A percentile compares a stretch with the other conserved stretches of the same genome.
phyloP scores from a whole-genome alignment of 2,888 invertebrate genomes.

The Crioceris asparagi region DNA sequence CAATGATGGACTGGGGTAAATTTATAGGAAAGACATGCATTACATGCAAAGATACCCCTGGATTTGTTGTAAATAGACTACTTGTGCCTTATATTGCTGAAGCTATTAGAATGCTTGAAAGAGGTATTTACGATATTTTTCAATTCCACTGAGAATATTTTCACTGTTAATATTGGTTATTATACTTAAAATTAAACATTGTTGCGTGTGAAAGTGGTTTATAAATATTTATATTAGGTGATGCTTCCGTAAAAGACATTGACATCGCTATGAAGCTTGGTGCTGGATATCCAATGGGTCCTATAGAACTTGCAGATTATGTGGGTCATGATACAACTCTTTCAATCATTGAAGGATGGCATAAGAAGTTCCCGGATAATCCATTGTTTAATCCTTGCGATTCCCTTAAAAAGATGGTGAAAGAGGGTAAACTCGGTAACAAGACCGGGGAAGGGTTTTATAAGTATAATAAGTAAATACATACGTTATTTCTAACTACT shows the following conservation, averaged over 20 bases:
- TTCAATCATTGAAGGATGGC: conserved; percentile 70
- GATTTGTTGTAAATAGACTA: conserved; percentile 83
- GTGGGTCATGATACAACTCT: conserved; percentile 72
- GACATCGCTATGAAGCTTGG: conserved; percentile 87
- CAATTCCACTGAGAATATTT: background rate
- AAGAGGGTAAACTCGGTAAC: conserved; percentile 65
- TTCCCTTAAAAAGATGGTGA: conserved; percentile 57
- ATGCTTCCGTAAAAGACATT: conserved; percentile 65
- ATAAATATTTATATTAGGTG: conserved; percentile 39
- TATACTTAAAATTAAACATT: background rate
- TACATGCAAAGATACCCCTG: conserved; percentile 84
- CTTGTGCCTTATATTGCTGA: conserved; percentile 77
- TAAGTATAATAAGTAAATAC: conserved; percentile 49
- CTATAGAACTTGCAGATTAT: conserved; percentile 74
- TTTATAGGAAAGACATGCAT: conserved; percentile 72
- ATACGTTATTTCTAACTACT: background rate
- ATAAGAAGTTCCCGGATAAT: conserved; percentile 58
- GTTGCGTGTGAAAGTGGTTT: background rate
- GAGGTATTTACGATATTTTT: conserved; percentile 42
- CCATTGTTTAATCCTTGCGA: conserved; percentile 52
- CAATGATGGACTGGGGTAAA: conserved; percentile 71
- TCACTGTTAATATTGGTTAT: background rate
- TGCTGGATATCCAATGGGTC: conserved; percentile 88
- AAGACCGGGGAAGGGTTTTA: conserved; percentile 80
- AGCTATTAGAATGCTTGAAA: conserved; percentile 67